Evolutionary conservation across 1,140 invertebrate species (phyloP), one percentile per base, ranked within the genome.

Genomic region (Rhynchophorus ferrugineus): DNA sequence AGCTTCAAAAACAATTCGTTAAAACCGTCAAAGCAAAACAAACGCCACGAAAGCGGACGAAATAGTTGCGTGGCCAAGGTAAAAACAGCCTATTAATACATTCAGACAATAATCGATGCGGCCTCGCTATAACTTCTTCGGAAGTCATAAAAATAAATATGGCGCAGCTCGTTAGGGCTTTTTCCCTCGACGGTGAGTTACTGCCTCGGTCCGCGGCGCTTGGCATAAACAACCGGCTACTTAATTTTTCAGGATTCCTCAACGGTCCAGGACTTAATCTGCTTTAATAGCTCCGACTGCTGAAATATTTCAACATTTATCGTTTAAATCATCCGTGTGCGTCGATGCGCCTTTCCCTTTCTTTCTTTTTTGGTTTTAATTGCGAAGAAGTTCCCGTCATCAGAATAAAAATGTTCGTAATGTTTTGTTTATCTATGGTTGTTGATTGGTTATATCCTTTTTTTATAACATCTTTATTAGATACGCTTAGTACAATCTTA

Each of bases 121-220:
- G 20, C 17, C 8, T 20, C 42, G 42, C 21, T 44, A 44, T 44
- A 44, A 44, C 42, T 44, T 44, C 21, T 44, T 24, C 21, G 18
- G 7, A n/a, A 43, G 42, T 44, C 42, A 22, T 44, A 44, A 44
- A 44, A 44, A 44, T 44, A 44, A 44, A 44, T 44, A 44, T 44
- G 42, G 42, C 42, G 42, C n/a, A 13, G 42, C 42, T 44, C 42
- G 42, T 44, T 44, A 44, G 42, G 42, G 9, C 38, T 17, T 6
- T 6, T 2, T 18, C 7, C n/a, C 17, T 11, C 20, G 42, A 44
- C 14, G 42, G 42, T 44, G 42, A 44, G 21, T 44, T 44, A 44
- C 19, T 20, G 39, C 19, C 19, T 11, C 24, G 24, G 39, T 9
- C 39, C 9, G 39, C 19, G n/a, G 42, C 8, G 38, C 42, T 29